A percentile compares a stretch with the other conserved stretches of the same genome.
Conservation (phyloP, 2,888 invertebrate species). For the Agapetus fuscipes region DNA sequence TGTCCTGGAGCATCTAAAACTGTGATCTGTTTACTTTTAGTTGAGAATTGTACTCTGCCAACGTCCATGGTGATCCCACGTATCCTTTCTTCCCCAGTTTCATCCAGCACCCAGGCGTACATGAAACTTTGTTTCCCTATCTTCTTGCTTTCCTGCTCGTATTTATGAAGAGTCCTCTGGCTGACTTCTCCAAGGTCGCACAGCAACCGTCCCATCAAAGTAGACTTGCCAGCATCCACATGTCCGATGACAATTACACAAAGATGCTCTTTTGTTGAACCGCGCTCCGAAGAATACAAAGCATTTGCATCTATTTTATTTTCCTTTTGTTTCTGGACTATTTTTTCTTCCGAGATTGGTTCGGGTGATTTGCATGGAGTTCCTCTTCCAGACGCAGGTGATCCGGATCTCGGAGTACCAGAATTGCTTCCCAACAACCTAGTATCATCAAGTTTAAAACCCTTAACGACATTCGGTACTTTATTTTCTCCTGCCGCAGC, state of each 20-base stretch:
- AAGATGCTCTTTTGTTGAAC: slow-evolving; percentile 73
- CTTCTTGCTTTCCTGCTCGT: slow-evolving; percentile 95
- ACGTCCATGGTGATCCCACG: slow-evolving; percentile 99
- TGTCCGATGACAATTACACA: slow-evolving; percentile 93
- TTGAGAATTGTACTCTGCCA: slow-evolving; percentile 87
- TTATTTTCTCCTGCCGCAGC: slow-evolving; percentile 33
- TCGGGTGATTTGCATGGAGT: slow-evolving; percentile 33
- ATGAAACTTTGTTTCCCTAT: slow-evolving; percentile 96
- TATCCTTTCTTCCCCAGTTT: slow-evolving; percentile 93
- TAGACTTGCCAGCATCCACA: slow-evolving; percentile 96
- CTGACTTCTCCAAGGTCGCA: slow-evolving; percentile 81
- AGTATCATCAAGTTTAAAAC: slow-evolving; percentile 42
- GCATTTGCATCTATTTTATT: slow-evolving; percentile 48
- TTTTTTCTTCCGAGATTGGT: slow-evolving; percentile 37
- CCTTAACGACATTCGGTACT: slow-evolving; percentile 43
- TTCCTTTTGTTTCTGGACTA: slow-evolving; percentile 40
- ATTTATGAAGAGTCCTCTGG: slow-evolving; percentile 86
- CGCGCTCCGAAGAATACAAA: slow-evolving; percentile 64
- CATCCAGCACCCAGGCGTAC: slow-evolving; percentile 98
- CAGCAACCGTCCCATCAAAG: slow-evolving; percentile 91
- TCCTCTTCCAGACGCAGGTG: slow-evolving; percentile 55
- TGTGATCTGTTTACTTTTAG: slow-evolving; percentile 69
- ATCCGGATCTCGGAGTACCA: slow-evolving; percentile 56
- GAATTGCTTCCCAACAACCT: slow-evolving; percentile 29
- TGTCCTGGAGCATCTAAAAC: slow-evolving; percentile 98